phyloP scores from a whole-genome alignment of 1,140 invertebrate species.

The Listronotus oregonensis region DNA sequence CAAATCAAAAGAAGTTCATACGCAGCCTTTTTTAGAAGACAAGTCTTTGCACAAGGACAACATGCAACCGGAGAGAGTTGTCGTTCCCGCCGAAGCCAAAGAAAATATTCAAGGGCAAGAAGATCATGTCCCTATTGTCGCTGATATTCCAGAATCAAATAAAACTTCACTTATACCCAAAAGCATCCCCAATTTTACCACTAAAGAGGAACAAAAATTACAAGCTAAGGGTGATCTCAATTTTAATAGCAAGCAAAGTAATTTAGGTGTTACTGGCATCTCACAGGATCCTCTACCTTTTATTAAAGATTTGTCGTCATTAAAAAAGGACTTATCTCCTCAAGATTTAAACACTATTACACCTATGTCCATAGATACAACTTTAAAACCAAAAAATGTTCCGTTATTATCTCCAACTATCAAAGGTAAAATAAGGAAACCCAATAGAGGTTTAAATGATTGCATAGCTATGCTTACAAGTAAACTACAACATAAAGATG shows the following conservation, averaged over 20 bases:
- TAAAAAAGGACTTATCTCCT: not conserved
- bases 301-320: not conserved
- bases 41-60: not conserved
- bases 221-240: slow-evolving; percentile 40
- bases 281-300: not conserved
- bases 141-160: slow-evolving; percentile 25
- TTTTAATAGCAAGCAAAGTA: slow-evolving; percentile 13
- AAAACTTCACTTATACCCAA: slow-evolving; percentile 39
- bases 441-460: slow-evolving; percentile 56
- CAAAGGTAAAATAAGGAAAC: slow-evolving; percentile 56
- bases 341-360: not conserved
- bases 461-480: slow-evolving; percentile 63
- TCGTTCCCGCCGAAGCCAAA: slow-evolving; percentile 35
- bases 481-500: slow-evolving; percentile 50
- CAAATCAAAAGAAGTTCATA: slow-evolving; percentile 11
- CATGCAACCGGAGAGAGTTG: slow-evolving; percentile 7
- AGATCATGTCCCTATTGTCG: slow-evolving; percentile 36
- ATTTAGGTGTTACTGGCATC: too few species aligned
- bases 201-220: slow-evolving; percentile 40
- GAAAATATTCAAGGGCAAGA: slow-evolving; percentile 21
- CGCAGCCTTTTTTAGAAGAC: slow-evolving; percentile 49
- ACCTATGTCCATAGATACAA: slow-evolving; percentile 35
- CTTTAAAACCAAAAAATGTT: slow-evolving; percentile 31
- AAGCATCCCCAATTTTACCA: slow-evolving; percentile 41
- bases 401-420: slow-evolving; percentile 41